Evolutionary conservation across 2,113 vertebrate species (phyloP).

Genomic region (Physeter macrocephalus): DNA sequence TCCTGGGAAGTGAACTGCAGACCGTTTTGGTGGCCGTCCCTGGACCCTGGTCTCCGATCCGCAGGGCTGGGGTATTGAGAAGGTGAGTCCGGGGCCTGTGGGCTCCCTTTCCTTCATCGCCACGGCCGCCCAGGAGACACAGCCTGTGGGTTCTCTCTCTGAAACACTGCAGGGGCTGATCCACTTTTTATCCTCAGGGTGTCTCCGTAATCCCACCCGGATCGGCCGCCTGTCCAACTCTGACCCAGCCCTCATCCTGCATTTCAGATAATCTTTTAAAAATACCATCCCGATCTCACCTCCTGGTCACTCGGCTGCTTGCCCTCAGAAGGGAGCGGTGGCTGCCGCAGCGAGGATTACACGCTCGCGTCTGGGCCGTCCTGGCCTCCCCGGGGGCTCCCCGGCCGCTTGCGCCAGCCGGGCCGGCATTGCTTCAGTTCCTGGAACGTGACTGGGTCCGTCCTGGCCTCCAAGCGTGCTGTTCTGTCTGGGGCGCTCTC

Average conservation of each 20-base stretch:
- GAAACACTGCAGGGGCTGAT: not conserved
- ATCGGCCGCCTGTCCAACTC: not conserved
- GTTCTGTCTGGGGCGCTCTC: not conserved
- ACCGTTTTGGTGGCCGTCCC: not conserved
- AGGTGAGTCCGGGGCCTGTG: not conserved
- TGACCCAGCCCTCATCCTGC: not conserved
- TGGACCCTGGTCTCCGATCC: not conserved
- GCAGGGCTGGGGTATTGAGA: not conserved
- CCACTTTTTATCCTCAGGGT: not conserved
- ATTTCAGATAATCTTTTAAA: not conserved
- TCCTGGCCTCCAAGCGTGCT: not conserved
- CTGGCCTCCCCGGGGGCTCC: not conserved
- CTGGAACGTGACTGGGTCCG: not conserved
- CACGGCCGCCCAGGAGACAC: not conserved
- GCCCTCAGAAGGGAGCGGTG: not conserved
- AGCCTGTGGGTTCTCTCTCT: not conserved
- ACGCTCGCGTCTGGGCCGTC: not conserved
- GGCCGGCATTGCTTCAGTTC: not conserved
- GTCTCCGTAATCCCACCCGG: not conserved
- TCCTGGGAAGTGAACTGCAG: not conserved
- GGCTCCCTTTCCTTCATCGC: not conserved
- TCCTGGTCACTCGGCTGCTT: not conserved
- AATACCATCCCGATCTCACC: not conserved
- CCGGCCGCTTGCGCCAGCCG: not conserved
- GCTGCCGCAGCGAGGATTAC: not conserved